Evolutionary conservation across 2,797 vertebrate species (phyloP).

Genomic region (Crocodylus rhombifer): DNA sequence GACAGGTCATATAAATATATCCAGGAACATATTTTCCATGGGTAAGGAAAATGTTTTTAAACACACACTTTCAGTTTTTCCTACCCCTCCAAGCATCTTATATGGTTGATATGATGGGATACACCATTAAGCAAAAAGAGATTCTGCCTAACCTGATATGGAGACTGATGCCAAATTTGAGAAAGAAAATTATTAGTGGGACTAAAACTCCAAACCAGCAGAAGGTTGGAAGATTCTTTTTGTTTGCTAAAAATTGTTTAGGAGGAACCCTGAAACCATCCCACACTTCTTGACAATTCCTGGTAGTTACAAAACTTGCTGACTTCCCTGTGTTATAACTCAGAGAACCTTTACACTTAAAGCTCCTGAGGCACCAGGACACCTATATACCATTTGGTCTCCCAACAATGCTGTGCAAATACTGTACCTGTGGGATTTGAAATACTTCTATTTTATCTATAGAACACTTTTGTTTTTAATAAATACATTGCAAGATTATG

Average conservation of each 20-base stretch:
- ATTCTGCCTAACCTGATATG: neutral
- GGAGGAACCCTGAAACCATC: neutral
- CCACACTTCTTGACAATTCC: too few relatives aligned
- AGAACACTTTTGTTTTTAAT: neutral
- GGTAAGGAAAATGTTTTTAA: neutral
- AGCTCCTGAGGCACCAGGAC: neutral
- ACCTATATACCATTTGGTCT: neutral
- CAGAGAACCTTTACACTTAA: neutral
- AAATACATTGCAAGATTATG: neutral
- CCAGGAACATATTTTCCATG: rapidly evolving
- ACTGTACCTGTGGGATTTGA: neutral
- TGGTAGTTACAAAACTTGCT: too few relatives aligned
- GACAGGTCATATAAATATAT: neutral
- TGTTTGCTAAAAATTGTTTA: neutral
- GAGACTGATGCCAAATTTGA: neutral
- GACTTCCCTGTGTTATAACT: neutral
- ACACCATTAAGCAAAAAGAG: neutral
- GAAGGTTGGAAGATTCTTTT: neutral
- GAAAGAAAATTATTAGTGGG: neutral
- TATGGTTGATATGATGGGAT: neutral
- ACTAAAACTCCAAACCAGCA: neutral
- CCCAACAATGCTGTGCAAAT: neutral
- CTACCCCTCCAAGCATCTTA: neutral
- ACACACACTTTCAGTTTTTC: neutral
- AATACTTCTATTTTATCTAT: neutral